Evolutionary conservation across 2,797 vertebrate species (phyloP).

Genomic region (Clarias pachynema): DNA sequence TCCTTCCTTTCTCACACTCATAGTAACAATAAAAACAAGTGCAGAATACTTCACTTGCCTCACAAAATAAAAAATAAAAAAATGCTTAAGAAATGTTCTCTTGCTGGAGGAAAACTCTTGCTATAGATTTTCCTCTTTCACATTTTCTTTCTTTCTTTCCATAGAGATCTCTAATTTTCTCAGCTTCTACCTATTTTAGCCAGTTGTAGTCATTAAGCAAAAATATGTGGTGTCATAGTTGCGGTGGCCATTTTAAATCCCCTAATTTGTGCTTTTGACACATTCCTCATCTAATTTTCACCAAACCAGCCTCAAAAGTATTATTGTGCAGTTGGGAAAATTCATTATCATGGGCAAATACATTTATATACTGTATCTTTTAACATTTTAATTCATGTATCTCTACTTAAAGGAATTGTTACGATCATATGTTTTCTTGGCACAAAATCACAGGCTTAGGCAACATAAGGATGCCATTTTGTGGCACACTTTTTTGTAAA

Average conservation of each 20-base stretch:
- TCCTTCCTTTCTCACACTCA: constrained; percentile 30
- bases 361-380: background rate
- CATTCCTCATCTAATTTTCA: background rate
- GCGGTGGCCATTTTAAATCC: constrained; percentile 8
- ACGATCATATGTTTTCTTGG: background rate
- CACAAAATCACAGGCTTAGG: background rate
- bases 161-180: background rate
- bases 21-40: constrained; percentile 31
- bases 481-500: background rate
- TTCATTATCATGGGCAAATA: too few species aligned
- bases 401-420: background rate
- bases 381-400: background rate
- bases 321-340: background rate
- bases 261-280: constrained; percentile 1
- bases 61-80: constrained; percentile 6
- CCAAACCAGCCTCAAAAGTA: too few species aligned
- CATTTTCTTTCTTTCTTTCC: background rate
- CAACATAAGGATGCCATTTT: constrained; percentile 1
- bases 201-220: background rate
- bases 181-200: background rate
- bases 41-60: constrained; percentile 6
- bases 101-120: background rate
- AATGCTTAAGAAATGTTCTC: background rate
- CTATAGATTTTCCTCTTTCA: constrained; percentile 10
- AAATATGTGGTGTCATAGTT: background rate